Conservation (phyloP, 2,113 vertebrate species). For the Elachura formosa region DNA sequence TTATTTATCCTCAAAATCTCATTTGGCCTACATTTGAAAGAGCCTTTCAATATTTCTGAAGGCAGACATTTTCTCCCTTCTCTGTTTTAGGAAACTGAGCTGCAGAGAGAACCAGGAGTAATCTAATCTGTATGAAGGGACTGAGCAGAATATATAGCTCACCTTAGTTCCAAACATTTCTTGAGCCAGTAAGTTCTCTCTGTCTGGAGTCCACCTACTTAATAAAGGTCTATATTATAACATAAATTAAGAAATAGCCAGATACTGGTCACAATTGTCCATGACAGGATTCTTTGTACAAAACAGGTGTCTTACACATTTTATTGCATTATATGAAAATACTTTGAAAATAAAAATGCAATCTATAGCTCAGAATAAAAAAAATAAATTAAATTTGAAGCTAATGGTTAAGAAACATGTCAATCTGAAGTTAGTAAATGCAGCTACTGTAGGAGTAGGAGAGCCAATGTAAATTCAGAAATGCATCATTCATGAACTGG, state of each 20-base stretch:
- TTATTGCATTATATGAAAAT: background rate
- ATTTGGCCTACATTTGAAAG: background rate
- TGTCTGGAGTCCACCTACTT: background rate
- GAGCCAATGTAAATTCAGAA: background rate
- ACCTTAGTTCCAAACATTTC: background rate
- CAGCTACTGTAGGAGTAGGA: background rate
- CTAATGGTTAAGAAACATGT: background rate
- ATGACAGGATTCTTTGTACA: background rate
- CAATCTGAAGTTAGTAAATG: background rate
- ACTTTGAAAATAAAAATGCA: background rate
- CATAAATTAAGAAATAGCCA: background rate
- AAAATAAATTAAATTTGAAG: background rate
- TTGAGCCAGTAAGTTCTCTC: background rate
- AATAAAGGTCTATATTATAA: background rate
- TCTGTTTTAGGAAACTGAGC: background rate
- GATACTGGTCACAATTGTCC: background rate
- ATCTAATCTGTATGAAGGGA: background rate
- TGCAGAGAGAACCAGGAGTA: background rate
- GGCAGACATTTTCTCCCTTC: background rate
- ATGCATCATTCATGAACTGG: background rate
- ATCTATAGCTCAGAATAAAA: background rate
- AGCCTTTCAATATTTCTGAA: background rate
- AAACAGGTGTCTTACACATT: accelerated
- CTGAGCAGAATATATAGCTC: background rate
- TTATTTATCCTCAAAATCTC: background rate